Evolutionary conservation across 2,797 vertebrate species (phyloP).

Genomic region (Harpagifer antarcticus): DNA sequence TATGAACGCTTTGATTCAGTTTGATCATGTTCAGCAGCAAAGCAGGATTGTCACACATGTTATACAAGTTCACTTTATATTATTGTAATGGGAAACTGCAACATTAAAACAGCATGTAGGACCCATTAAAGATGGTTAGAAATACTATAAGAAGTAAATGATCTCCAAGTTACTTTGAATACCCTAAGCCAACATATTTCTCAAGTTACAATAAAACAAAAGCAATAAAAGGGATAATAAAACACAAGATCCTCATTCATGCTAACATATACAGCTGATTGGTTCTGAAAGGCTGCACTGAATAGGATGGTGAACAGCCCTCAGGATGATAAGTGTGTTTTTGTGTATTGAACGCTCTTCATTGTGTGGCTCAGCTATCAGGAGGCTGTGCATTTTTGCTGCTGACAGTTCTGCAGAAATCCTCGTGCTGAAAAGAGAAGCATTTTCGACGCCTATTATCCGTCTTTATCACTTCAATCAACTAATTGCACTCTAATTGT

Average conservation of each 20-base stretch:
- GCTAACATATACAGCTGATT: conserved; percentile 82
- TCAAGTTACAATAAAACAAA: conserved; percentile 30
- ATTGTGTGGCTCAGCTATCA: conserved; percentile 71
- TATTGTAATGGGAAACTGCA: conserved; percentile 36
- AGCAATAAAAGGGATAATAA: conserved; percentile 25
- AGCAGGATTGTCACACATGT: conserved; percentile 45
- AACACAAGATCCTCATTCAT: conserved; percentile 83
- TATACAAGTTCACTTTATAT: conserved; percentile 23
- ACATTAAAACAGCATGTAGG: conserved; percentile 35
- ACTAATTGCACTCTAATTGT: conserved; percentile 78
- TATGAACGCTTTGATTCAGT: conserved; percentile 76
- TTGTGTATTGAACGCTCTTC: conserved; percentile 50
- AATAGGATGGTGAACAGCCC: conserved; percentile 56
- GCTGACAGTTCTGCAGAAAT: conserved; percentile 75
- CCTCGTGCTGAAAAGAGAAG: conserved; percentile 67
- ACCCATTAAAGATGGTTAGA: conserved; percentile 41
- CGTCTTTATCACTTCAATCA: conserved; percentile 79
- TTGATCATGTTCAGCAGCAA: conserved; percentile 57
- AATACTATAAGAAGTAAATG: conserved; percentile 15
- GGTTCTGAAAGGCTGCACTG: conserved; percentile 61
- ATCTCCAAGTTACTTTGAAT: not conserved
- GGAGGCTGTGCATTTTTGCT: conserved; percentile 63
- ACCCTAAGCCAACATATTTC: too few relatives aligned
- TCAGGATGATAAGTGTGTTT: conserved; percentile 47
- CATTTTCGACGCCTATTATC: conserved; percentile 71